Evolutionary conservation across 2,797 vertebrate genomes (phyloP), one percentile per base, ranked within the genome.

Genomic region (Setipinna tenuifilis): DNA sequence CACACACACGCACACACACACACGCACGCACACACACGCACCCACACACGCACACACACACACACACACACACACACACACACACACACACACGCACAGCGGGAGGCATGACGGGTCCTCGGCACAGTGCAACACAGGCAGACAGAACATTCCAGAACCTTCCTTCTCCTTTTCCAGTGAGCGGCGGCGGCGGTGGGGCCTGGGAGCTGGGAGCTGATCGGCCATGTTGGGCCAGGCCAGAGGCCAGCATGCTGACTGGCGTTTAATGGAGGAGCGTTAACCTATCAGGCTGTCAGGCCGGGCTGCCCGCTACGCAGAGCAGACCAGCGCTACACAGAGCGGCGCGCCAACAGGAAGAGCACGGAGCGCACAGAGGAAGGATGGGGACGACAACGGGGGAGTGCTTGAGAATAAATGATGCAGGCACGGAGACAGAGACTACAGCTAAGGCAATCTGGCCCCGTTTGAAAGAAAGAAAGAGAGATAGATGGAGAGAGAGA

Each of bases 1-100:
- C 46, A 48, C 46, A 48, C 46, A 48, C 46, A 48, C 46, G 46
- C 46, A 48, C 46, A 10, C 46, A 48, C 46, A 10, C 46, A 48
- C 46, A 10, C 46, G 10, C 46, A 10, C 46, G 10, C 46, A 10
- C 46, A 48, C 46, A 10, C 46, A 48, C 46, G 46, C 46, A 48
- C 46, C 4, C 46, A 48, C 46, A 48, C 46, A 48, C 7, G 14
- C 50, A 54, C 50, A 54, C 68, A 84, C 59, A 83, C 85, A 86
- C 48, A 81, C 71, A 85, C 50, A 82, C 50, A 54, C 50, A 54
- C 68, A 84, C 59, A 83, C 85, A 86, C 48, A 81, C 71, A 85
- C 50, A 82, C 17, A 54, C 50, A 14, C 50, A 54, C 50, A 7
- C 50, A 54, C 50, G 9, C 25, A 61, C 50, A 58, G 44, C 12